Evolutionary conservation across 2,797 vertebrate species (phyloP), one percentile per base, ranked within the genome.

Genomic region (Lepilemur ruficaudatus): DNA sequence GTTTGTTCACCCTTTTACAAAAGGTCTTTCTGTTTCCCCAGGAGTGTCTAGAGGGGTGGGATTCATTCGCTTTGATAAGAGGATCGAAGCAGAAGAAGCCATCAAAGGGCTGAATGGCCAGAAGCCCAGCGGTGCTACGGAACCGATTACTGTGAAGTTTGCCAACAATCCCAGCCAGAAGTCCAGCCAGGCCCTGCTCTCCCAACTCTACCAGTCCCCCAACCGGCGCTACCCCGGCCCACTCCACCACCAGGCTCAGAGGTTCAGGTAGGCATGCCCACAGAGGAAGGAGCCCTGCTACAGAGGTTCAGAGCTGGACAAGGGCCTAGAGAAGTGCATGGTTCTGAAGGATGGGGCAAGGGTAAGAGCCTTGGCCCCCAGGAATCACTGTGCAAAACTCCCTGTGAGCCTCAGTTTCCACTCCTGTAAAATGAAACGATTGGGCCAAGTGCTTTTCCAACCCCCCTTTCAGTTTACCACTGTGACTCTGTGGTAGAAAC

Each of bases 101-200:
- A 99, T 99, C 99, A 99, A 99, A 99, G 99, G 99, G 97, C 99
- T 99, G 98, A 99, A 99, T 88, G 99, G 99, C 98, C 99, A 99
- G 99, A 99, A 99, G 98, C 99, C 99, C 98, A 99, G 99, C 32
- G 99, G 99, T 98, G 99, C 99, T 80, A 99, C 99, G 4, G 99
- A 99, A 99, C 99, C 99, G 97, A 99, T 99, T 98, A 99, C 99
- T 93, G 99, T 99, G 98, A 99, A 99, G 99, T 99, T 99, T 96
- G 99, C 99, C 99, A 99, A 99, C 99, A 99, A 99, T 98, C 99
- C 99, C 98, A 99, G 99, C 98, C 99, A 99, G 99, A 99, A 99
- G 99, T 99, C 99, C 98, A 99, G 99, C 99, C 99, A 99, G 99
- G 99, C 99, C 79, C 99, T 99, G 94, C 99, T 99, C 97, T 99